These are phyloP conservation scores for Lagorchestes hirsutus DNA, from an alignment of 2,797 vertebrate genomes.

Conservation along the genomic window DNA sequence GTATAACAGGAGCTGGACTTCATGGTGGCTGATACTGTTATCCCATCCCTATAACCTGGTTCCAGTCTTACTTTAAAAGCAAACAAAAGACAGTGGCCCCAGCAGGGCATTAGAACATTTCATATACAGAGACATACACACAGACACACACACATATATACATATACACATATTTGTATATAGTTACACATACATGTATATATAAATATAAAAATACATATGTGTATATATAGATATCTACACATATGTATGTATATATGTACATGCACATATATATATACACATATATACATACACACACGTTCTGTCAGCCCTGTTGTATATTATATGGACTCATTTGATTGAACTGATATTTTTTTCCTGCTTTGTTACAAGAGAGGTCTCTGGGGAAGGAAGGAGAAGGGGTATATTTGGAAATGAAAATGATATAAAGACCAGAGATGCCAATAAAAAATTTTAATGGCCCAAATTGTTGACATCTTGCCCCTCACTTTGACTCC, in stretches of 20 bases:
- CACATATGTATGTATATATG: too few relatives aligned
- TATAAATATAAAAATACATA: too few relatives aligned
- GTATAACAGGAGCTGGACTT: constrained; percentile 34
- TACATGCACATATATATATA: too few relatives aligned
- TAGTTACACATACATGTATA: too few relatives aligned
- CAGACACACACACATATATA: too few relatives aligned
- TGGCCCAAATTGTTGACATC: constrained; percentile 37
- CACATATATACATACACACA: too few relatives aligned
- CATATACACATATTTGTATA: too few relatives aligned
- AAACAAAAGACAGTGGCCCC: background rate
- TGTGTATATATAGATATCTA: too few relatives aligned
- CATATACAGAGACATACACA: too few relatives aligned
- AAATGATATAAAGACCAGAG: background rate
- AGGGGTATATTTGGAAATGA: background rate
- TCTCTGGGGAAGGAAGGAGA: background rate
- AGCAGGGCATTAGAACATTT: background rate
- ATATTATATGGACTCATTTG: background rate
- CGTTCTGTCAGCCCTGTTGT: background rate
- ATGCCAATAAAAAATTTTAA: background rate
- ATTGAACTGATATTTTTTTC: background rate
- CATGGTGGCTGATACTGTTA: constrained; percentile 39
- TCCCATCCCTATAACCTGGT: constrained; percentile 40
- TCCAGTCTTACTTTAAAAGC: constrained; percentile 21
- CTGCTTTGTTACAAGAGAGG: background rate
- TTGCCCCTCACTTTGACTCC: constrained; percentile 45